phyloP scores from a whole-genome alignment of 2,797 vertebrate genomes.

The Diglossa cyanea region DNA sequence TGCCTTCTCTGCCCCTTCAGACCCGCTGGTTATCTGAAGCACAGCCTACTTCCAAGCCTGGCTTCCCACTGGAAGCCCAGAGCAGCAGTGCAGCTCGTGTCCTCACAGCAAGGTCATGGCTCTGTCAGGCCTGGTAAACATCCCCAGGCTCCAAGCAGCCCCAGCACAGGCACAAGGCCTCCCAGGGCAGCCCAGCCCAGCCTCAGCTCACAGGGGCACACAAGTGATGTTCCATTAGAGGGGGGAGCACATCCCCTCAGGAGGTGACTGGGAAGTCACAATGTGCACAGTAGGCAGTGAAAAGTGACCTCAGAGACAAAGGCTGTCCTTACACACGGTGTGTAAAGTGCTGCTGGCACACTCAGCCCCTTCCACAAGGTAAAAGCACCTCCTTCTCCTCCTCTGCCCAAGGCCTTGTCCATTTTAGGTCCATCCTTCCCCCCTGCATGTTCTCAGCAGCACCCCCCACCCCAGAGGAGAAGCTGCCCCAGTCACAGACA shows the following conservation, averaged over 20 bases:
- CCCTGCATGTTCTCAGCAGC: neutral
- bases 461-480: neutral
- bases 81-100: neutral
- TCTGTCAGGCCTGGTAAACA: neutral
- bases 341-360: neutral
- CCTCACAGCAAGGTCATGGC: neutral
- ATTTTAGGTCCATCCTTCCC: neutral
- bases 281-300: neutral
- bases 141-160: neutral
- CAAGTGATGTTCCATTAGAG: neutral
- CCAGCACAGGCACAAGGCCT: neutral
- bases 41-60: neutral
- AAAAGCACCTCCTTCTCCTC: neutral
- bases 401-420: neutral
- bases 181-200: neutral
- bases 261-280: neutral
- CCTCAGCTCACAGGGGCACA: neutral
- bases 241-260: neutral
- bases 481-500: neutral
- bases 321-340: accelerated
- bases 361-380: neutral
- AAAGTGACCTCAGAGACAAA: neutral
- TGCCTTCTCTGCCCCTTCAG: neutral
- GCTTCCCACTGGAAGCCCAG: neutral
- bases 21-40: neutral